These are phyloP conservation scores for Chloebia gouldiae DNA, from an alignment of 2,113 vertebrate genomes.

Conservation along the genomic window DNA sequence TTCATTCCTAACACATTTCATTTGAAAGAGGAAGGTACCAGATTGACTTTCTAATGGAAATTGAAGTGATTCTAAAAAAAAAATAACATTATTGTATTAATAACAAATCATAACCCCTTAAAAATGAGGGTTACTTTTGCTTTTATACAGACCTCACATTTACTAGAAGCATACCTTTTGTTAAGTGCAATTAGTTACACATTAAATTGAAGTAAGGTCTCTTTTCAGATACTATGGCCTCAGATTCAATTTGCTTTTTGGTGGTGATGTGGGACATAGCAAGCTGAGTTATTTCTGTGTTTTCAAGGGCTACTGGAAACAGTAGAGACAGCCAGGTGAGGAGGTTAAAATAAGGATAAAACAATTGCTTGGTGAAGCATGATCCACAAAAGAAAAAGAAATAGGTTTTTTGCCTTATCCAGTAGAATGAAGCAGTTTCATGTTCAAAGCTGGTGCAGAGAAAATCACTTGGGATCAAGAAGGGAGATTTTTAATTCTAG, in stretches of 20 bases:
- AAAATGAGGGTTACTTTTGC: neutral
- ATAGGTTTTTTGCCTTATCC: neutral
- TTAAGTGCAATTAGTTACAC: neutral
- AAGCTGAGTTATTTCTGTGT: neutral
- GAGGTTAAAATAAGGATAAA: constrained; percentile 9
- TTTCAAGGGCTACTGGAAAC: neutral
- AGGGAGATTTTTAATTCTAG: neutral
- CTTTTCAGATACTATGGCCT: neutral
- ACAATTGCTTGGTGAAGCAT: neutral
- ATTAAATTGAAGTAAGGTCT: neutral
- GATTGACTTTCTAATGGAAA: neutral
- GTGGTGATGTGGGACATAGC: neutral
- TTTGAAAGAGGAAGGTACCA: neutral
- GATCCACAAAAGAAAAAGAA: neutral
- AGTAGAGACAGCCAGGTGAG: neutral
- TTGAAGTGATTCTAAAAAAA: neutral
- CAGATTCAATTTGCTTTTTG: neutral
- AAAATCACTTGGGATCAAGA: neutral
- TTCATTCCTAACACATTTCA: neutral
- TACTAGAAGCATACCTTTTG: neutral
- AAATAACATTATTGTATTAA: neutral
- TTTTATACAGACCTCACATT: neutral
- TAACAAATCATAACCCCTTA: neutral
- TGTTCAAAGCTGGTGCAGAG: neutral
- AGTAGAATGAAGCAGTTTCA: neutral